Evolutionary conservation across 2,113 vertebrate species (phyloP), one percentile per base, ranked within the genome.

Genomic region (Melanostigma gelatinosum): DNA sequence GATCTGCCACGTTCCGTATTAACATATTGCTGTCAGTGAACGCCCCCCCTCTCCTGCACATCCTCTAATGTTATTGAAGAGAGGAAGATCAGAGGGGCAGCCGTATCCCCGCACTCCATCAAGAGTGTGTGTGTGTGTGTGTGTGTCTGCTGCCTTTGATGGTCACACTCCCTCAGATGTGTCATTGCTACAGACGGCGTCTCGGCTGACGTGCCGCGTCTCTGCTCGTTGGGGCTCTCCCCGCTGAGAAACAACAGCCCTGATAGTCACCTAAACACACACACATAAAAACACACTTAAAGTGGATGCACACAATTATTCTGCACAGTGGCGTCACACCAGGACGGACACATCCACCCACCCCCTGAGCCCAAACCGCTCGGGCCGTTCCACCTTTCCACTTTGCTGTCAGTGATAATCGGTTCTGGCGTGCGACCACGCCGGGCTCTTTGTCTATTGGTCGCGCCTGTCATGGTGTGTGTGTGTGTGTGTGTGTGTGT

Each of bases 141-240:
- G 63, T 72, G 76, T 81, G 79, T 83, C 88, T 74, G 79, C 78
- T 73, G 78, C 80, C 89, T 93, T 92, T 93, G 92, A 93, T 91
- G 92, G 89, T 87, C 92, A 88, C 86, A 84, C 90, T 93, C 85
- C 64, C 86, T 92, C 88, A 92, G 90, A 91, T 91, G 90, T 91
- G 88, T 90, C 89, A 83, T 57, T 77, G 80, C 77, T 87, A 34
- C 81, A 86, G 85, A 90, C 72, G 66, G 84, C 65, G 71, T 65
- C 67, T 84, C 57, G 3, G 48, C 83, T 85, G 87, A 89, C 90
- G 69, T 8, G 62, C 64, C 63, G 10, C 50, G 87, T 90, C 89
- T 87, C 75, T 16, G 74, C 86, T 85, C 22, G 81, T 83, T 79
- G 77, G 77, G 85, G 64, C 72, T 83, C 12, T 70, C 15, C 34